These are phyloP conservation scores for Heliconius cydno DNA, from an alignment of 2,888 invertebrate species.

Conservation along the genomic window DNA sequence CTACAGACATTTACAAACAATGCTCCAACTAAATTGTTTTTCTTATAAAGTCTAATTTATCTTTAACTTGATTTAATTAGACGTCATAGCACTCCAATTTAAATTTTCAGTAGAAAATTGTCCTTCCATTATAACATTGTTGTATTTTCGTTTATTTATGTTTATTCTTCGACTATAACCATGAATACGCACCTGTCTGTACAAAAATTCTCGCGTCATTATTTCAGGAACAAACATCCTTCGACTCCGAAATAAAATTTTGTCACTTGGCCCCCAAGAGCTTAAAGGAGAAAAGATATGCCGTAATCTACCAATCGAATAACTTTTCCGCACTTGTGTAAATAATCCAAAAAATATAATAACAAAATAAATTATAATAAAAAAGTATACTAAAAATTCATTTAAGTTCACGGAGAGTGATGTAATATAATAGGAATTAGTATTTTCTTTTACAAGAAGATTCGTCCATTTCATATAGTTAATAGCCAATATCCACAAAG, in stretches of 20 bases:
- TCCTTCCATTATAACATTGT: constrained; percentile 35
- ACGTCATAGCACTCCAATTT: constrained; percentile 63
- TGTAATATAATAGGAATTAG: constrained; percentile 55
- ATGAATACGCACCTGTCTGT: constrained; percentile 73
- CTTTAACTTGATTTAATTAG: constrained; percentile 54
- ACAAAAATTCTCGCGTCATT: constrained; percentile 79
- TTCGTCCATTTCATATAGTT: constrained; percentile 54
- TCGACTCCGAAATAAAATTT: constrained; percentile 68
- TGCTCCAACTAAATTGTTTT: not conserved
- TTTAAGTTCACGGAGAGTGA: constrained; percentile 52
- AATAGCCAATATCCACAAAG: constrained; percentile 57
- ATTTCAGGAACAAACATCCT: constrained; percentile 79
- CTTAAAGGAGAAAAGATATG: constrained; percentile 56
- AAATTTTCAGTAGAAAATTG: constrained; percentile 50
- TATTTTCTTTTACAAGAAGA: constrained; percentile 50
- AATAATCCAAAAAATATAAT: constrained; percentile 59
- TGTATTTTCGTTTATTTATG: constrained; percentile 34
- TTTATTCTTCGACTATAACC: constrained; percentile 56
- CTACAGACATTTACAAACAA: not conserved
- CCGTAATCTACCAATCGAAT: constrained; percentile 48
- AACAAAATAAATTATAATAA: constrained; percentile 57
- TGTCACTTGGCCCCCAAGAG: constrained; percentile 72
- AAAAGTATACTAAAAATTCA: constrained; percentile 56
- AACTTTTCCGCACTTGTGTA: constrained; percentile 55
- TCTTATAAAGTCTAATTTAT: not conserved